Percentiles rank a stretch among this genome's conserved stretches.
phyloP scores from a whole-genome alignment of 1,140 invertebrate genomes.

The Pygmarrhopalites habei region DNA sequence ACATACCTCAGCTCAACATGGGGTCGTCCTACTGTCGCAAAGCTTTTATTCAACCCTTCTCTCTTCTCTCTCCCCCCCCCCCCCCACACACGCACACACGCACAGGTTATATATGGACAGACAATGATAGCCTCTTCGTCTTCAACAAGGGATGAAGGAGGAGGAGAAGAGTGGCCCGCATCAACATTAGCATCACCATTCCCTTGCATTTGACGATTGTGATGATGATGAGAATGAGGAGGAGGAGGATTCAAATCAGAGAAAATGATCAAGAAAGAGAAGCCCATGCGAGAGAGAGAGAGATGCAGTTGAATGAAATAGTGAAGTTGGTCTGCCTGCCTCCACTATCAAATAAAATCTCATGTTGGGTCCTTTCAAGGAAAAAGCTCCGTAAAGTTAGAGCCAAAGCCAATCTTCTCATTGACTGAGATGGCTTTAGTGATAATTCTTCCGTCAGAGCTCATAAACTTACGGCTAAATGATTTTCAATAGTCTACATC shows the following conservation, averaged over 20 bases:
- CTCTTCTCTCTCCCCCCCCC: no score
- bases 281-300: conserved; percentile 15
- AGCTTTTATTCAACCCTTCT: no score
- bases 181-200: no score
- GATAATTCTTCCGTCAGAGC: conserved; percentile 34
- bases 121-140: not conserved
- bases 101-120: no score
- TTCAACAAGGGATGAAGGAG: not conserved
- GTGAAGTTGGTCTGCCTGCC: no score
- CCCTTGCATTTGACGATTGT: not conserved
- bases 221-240: not conserved
- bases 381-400: not conserved
- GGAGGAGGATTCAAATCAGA: not conserved
- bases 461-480: conserved; percentile 38
- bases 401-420: conserved; percentile 20
- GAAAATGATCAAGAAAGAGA: not conserved
- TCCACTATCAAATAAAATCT: conserved; percentile 24
- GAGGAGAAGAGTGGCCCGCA: not conserved
- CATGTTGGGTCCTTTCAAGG: conserved; percentile 27
- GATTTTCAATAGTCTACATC: conserved; percentile 35
- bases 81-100: no score
- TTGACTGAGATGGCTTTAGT: conserved; percentile 28
- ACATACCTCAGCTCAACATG: not conserved
- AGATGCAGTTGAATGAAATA: conserved; percentile 24
- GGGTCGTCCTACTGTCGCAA: not conserved